A percentile compares a stretch with the other conserved stretches of the same genome.
Conservation (phyloP, 2,797 vertebrate species). For the Morus bassanus region DNA sequence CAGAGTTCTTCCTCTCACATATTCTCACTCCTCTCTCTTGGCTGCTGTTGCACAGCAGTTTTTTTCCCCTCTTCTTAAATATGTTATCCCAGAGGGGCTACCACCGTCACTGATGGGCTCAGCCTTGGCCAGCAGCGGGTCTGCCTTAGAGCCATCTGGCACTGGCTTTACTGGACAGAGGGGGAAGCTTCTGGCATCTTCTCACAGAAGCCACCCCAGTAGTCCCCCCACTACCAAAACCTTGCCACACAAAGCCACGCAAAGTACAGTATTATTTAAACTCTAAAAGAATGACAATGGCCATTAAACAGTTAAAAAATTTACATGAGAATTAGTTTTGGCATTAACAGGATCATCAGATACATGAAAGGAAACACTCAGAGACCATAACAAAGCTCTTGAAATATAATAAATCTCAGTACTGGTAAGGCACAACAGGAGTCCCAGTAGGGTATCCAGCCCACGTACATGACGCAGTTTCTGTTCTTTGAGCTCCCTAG, state of each 20-base stretch:
- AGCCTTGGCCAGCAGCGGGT: accelerated
- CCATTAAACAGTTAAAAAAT: neutral
- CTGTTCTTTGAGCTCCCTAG: neutral
- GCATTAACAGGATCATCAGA: neutral
- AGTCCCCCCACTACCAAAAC: neutral
- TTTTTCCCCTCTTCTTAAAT: neutral
- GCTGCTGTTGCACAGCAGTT: neutral
- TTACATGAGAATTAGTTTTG: neutral
- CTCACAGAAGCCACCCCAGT: neutral
- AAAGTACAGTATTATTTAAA: neutral
- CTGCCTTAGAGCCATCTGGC: neutral
- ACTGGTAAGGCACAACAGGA: neutral
- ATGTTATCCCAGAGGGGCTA: neutral
- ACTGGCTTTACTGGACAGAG: accelerated
- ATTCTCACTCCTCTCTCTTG: neutral
- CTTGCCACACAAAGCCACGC: neutral
- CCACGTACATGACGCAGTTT: neutral
- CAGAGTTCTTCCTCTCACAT: neutral
- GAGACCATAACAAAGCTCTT: neutral
- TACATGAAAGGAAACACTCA: neutral
- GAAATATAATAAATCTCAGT: neutral
- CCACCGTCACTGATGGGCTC: neutral
- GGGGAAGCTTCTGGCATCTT: neutral
- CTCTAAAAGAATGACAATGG: neutral
- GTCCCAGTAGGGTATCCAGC: neutral